Conservation (phyloP, 2,113 vertebrate species). For the Gopherus flavomarginatus region DNA sequence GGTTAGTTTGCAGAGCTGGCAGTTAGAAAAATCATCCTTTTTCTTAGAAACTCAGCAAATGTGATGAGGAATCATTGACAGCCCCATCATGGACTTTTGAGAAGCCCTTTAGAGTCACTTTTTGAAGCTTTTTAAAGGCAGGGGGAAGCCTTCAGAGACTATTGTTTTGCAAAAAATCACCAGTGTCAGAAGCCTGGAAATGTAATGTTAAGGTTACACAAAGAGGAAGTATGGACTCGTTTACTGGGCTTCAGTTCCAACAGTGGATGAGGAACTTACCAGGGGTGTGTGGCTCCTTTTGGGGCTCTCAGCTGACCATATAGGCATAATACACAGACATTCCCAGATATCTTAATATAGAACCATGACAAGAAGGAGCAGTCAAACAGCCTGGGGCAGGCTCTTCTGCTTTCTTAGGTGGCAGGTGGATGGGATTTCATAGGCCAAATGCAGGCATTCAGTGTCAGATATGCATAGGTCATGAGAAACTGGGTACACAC, state of each 20-base stretch:
- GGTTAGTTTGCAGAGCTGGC: background rate
- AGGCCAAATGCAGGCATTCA: background rate
- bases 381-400: background rate
- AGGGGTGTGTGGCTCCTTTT: background rate
- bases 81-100: background rate
- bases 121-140: background rate
- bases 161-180: background rate
- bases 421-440: background rate
- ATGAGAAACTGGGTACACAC: background rate
- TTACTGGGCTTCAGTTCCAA: background rate
- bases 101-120: background rate
- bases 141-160: background rate
- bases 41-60: background rate
- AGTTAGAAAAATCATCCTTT: background rate
- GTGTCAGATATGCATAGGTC: background rate
- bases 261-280: background rate
- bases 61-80: background rate
- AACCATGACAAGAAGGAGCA: background rate
- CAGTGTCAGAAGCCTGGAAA: background rate
- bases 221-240: background rate
- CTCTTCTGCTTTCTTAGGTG: no score
- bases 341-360: background rate
- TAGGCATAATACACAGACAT: background rate
- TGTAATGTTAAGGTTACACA: background rate
- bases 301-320: background rate